phyloP scores from a whole-genome alignment of 1,140 invertebrate genomes.

The Hylaeus anthracinus region DNA sequence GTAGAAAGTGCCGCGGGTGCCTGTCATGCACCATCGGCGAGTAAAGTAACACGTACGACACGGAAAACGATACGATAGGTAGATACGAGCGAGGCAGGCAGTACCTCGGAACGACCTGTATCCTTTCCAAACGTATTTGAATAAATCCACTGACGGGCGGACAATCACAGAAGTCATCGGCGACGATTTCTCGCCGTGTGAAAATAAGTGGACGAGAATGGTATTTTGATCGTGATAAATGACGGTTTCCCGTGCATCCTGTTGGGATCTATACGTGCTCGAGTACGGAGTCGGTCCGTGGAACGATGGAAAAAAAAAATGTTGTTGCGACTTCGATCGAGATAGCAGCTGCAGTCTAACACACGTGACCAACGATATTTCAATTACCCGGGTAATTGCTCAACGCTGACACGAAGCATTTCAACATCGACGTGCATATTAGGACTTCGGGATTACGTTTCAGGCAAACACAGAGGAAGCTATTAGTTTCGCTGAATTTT shows the following conservation, averaged over 20 bases:
- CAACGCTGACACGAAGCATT: no score
- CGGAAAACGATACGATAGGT: constrained; percentile 39
- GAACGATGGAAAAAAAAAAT: no score
- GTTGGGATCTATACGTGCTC: not conserved
- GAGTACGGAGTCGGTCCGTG: no score
- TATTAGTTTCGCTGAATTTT: no score
- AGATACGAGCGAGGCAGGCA: constrained; percentile 14
- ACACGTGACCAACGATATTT: no score
- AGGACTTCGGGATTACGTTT: no score
- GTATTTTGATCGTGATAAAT: constrained; percentile 18
- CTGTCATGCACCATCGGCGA: constrained; percentile 35
- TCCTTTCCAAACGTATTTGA: constrained; percentile 6
- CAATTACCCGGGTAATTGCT: no score
- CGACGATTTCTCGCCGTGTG: constrained; percentile 20
- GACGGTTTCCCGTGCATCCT: not conserved
- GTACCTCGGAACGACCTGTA: constrained; percentile 1
- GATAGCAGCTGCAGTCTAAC: no score
- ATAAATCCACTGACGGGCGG: constrained; percentile 7
- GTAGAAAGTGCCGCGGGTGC: constrained; percentile 37
- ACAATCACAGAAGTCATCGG: constrained; percentile 52
- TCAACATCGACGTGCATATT: no score
- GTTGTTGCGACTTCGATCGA: no score
- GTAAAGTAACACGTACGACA: constrained; percentile 19
- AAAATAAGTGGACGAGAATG: constrained; percentile 27
- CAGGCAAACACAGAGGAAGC: no score